Percentiles rank a stretch among this genome's conserved stretches.
These are phyloP conservation scores for Thereva nobilitata DNA, from an alignment of 2,888 invertebrate genomes.

Conservation along the genomic window DNA sequence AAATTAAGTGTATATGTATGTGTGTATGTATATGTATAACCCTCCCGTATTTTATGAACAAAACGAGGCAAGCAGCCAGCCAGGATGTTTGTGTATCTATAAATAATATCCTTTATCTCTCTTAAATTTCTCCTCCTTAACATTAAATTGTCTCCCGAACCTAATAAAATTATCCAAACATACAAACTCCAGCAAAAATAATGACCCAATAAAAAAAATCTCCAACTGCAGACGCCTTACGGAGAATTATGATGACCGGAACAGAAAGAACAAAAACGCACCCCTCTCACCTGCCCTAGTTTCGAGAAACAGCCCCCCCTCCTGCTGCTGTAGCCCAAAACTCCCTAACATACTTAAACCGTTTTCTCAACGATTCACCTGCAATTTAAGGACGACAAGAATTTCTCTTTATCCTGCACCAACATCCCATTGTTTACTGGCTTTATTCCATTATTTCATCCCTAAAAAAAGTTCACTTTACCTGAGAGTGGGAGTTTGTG, in stretches of 20 bases:
- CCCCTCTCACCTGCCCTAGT: neutral
- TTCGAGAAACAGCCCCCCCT: no score
- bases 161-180: slow-evolving; percentile 34
- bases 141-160: slow-evolving; percentile 28
- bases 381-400: slow-evolving; percentile 24
- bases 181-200: slow-evolving; percentile 21
- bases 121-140: slow-evolving; percentile 23
- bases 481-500: neutral
- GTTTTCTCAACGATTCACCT: slow-evolving; percentile 25
- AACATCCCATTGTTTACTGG: slow-evolving; percentile 23
- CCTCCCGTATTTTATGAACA: neutral
- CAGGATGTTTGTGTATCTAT: neutral
- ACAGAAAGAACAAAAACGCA: slow-evolving; percentile 22
- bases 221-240: slow-evolving; percentile 26
- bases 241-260: slow-evolving; percentile 25
- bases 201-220: slow-evolving; percentile 28
- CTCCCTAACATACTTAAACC: neutral
- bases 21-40: no score
- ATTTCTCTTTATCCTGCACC: slow-evolving; percentile 3
- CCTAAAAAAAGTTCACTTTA: neutral
- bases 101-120: slow-evolving; percentile 30
- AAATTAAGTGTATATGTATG: no score
- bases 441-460: slow-evolving; percentile 32
- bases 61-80: neutral
- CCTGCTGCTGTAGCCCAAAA: no score